Evolutionary conservation across 2,113 vertebrate genomes (phyloP), one percentile per base, ranked within the genome.

Genomic region (Nanger granti): DNA sequence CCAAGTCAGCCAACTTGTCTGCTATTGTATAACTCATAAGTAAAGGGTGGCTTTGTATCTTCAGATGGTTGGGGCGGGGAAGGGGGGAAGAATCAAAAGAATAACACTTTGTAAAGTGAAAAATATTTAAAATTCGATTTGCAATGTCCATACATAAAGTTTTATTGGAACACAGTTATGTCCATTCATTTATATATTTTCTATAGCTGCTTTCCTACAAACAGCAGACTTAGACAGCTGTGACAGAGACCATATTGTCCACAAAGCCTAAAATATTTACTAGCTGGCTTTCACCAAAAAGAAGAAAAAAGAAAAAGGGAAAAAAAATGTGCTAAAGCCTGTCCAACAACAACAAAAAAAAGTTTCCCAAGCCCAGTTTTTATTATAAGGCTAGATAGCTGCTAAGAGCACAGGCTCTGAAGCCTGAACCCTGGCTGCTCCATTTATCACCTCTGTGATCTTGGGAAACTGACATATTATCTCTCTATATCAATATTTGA

Each of bases 51-150:
- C 55, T 73, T 22, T 34, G 29, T 12, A 62, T 91, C n/a, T 60
- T 55, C 22, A 49, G 41, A 11, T 62, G 24, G 13, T 6, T 66
- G 1, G 13, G 18, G 26, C 0, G 0, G 18, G 24, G 26, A 0
- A 2, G 10, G 17, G 5, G n/a, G 22, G 10, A 41, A 12, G 12
- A 52, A 59, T 34, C 31, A 76, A 89, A 92, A 49, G 64, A 62
- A 8, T 29, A 95, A 86, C 24, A 87, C 76, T 83, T 2, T 9
- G 4, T 64, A 29, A 31, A 8, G 31, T 62, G 31, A 86, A 89
- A 44, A 29, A 89, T 76, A 34, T 26, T 9, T 62, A 82, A 62
- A 49, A 92, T 83, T 55, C 15, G 76, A 49, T 57, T 15, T 26
- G 91, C 28, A 73, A 5, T 49, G 26, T 28, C n/a, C 8, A 41